Conservation (phyloP, 2,888 invertebrate genomes). For the Epinotia bilunana region DNA sequence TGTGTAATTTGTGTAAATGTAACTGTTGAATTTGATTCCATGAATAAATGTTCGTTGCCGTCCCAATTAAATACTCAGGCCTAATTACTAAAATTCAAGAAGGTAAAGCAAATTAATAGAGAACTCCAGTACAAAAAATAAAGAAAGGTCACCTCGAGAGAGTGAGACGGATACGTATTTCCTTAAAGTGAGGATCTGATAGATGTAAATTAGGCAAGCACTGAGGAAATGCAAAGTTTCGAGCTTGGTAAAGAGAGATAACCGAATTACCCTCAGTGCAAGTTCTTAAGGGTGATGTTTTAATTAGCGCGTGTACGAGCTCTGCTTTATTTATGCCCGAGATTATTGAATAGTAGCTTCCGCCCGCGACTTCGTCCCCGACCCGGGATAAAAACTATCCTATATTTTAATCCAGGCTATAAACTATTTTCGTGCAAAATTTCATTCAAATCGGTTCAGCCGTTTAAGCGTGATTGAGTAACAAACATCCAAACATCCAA, state of each 20-base stretch:
- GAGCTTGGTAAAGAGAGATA: slow-evolving; percentile 20
- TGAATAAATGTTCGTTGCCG: not conserved
- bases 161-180: not conserved
- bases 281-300: slow-evolving; percentile 38
- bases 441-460: too few species aligned
- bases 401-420: too few species aligned
- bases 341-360: too few species aligned
- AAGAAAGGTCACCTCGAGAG: not conserved
- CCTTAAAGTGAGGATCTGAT: slow-evolving; percentile 3
- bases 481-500: too few species aligned
- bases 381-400: too few species aligned
- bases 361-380: too few species aligned
- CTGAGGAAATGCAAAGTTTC: slow-evolving; percentile 11
- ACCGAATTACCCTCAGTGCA: slow-evolving; percentile 25
- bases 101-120: not conserved
- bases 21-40: not conserved
- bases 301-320: slow-evolving; percentile 1
- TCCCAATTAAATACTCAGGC: not conserved
- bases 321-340: not conserved
- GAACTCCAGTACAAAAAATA: too few species aligned
- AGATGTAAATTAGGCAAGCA: slow-evolving; percentile 19
- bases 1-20: too few species aligned
- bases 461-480: too few species aligned
- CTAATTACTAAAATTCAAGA: not conserved
- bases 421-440: too few species aligned